Conservation (phyloP, 2,113 vertebrate species). For the Chaetorhynchus papuensis region DNA sequence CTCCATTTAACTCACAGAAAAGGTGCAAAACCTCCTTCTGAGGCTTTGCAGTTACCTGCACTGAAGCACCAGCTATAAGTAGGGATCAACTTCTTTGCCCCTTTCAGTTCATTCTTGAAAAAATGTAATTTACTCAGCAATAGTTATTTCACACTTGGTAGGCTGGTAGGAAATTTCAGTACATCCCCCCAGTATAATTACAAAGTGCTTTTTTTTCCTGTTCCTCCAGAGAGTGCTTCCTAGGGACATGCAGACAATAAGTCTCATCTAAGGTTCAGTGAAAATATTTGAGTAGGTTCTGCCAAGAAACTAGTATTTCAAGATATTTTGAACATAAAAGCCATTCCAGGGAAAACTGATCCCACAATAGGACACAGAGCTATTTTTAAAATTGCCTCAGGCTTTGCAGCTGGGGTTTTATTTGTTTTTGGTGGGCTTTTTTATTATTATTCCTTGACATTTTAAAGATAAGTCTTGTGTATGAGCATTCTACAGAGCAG, state of each 20-base stretch:
- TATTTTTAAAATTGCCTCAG: slow-evolving; percentile 56
- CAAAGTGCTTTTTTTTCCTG: background rate
- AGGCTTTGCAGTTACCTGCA: background rate
- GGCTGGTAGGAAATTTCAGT: background rate
- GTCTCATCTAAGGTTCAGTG: slow-evolving; percentile 46
- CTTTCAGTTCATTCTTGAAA: background rate
- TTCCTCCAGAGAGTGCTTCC: background rate
- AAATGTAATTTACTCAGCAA: background rate
- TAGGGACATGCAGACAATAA: slow-evolving; percentile 51
- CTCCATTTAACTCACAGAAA: background rate
- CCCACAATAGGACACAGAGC: slow-evolving; percentile 39
- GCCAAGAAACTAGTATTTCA: slow-evolving; percentile 56
- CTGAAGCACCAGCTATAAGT: background rate
- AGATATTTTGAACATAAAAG: slow-evolving; percentile 61
- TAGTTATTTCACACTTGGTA: background rate
- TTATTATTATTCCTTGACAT: slow-evolving; percentile 33
- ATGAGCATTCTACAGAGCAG: background rate
- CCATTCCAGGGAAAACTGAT: slow-evolving; percentile 17
- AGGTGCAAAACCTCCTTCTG: background rate
- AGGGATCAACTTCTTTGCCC: background rate
- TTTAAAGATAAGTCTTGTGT: slow-evolving; percentile 15
- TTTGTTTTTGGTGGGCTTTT: background rate
- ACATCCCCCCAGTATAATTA: background rate
- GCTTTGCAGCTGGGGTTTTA: slow-evolving; percentile 44
- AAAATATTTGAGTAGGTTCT: slow-evolving; percentile 46